These are phyloP conservation scores for Sylvia atricapilla DNA, from an alignment of 2,113 vertebrate genomes.

Conservation along the genomic window DNA sequence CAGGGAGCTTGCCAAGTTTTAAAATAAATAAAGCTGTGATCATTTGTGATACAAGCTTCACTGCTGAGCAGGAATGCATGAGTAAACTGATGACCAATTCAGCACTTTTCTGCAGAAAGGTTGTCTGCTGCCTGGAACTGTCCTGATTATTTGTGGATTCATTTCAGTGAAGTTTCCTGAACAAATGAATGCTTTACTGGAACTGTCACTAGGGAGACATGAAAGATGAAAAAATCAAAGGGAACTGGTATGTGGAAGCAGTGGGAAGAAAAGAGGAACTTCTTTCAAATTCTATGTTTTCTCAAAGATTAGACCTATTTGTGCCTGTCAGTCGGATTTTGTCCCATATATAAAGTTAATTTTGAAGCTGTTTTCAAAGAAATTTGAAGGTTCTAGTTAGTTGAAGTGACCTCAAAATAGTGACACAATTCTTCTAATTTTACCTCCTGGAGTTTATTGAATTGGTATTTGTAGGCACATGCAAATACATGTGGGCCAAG, in stretches of 20 bases:
- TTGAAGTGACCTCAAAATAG: not conserved
- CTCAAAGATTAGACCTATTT: not conserved
- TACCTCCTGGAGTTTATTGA: not conserved
- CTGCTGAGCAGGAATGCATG: not conserved
- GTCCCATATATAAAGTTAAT: not conserved
- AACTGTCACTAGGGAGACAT: not conserved
- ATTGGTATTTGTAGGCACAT: not conserved
- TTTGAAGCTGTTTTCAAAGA: not conserved
- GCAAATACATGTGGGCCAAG: not conserved
- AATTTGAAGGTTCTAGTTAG: not conserved
- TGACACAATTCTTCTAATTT: not conserved
- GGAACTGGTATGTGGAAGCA: not conserved
- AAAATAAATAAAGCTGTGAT: not conserved
- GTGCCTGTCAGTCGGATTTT: not conserved
- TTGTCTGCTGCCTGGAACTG: not conserved
- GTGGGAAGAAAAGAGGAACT: not conserved
- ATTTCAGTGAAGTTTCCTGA: not conserved
- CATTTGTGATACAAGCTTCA: not conserved
- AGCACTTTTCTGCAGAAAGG: not conserved
- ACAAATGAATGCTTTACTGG: not conserved
- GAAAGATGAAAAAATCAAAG: slow-evolving; percentile 20
- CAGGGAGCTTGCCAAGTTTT: not conserved
- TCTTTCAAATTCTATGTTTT: not conserved
- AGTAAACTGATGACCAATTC: not conserved
- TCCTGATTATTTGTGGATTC: not conserved